Percentiles rank a stretch among this genome's conserved stretches.
Conservation (phyloP, 30 jellyfish, hydroid and myxozoan genomes). For the Aurelia sp. region DNA sequence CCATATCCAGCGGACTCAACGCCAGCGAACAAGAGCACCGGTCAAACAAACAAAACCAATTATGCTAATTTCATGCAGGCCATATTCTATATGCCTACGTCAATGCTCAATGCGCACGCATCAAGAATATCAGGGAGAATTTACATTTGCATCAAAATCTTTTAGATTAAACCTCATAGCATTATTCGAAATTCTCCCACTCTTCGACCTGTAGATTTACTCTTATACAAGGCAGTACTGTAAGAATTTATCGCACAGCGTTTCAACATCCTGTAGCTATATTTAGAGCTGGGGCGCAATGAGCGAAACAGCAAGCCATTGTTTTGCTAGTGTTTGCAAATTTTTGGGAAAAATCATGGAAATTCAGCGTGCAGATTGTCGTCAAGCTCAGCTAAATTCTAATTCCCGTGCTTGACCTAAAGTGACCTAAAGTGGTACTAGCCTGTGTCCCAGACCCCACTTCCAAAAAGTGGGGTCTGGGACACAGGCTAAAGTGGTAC, state of each 20-base stretch:
- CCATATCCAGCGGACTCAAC: no score
- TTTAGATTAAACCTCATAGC: background rate
- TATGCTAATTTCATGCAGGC: slow-evolving; percentile 49
- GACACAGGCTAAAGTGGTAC: no score
- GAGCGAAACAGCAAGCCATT: no score
- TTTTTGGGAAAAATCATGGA: background rate
- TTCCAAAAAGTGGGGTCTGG: no score
- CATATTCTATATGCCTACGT: slow-evolving; percentile 14
- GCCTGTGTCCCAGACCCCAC: no score
- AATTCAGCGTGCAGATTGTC: background rate
- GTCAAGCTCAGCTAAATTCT: no score
- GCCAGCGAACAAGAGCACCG: slow-evolving; percentile 11
- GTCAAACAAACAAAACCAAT: slow-evolving; percentile 3
- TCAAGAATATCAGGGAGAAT: background rate
- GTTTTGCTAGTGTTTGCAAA: no score
- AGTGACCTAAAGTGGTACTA: no score
- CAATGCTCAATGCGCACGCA: slow-evolving; percentile 63
- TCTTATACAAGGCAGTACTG: slow-evolving; percentile 45
- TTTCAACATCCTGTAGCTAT: slow-evolving; percentile 4
- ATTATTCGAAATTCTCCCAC: slow-evolving; percentile 10
- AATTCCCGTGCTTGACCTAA: no score
- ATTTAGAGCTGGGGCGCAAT: background rate
- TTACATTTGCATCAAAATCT: slow-evolving; percentile 1
- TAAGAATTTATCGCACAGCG: background rate
- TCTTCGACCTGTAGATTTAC: slow-evolving; percentile 59